Conservation (phyloP, 2,797 vertebrate genomes). For the Gorsachius magnificus region DNA sequence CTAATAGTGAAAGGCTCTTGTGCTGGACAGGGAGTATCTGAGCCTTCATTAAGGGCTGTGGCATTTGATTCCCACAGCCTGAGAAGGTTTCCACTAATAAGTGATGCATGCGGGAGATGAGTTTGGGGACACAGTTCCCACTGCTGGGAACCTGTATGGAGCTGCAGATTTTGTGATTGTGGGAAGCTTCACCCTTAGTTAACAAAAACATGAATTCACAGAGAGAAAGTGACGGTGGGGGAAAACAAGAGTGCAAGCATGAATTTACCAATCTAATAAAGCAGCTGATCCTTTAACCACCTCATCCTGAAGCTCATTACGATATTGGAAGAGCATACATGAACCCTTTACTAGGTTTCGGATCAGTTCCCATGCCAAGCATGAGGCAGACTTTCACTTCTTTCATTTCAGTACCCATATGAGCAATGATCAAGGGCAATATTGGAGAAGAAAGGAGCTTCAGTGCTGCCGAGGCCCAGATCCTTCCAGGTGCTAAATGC, state of each 20-base stretch:
- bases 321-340: not conserved
- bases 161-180: not conserved
- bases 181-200: not conserved
- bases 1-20: not conserved
- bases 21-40: not conserved
- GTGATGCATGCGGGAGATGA: not conserved
- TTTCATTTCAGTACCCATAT: not conserved
- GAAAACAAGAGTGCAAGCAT: not conserved
- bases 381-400: rapidly evolving
- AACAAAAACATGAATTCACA: not conserved
- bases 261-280: not conserved
- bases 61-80: not conserved
- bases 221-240: not conserved
- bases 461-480: not conserved
- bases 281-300: not conserved
- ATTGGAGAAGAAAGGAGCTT: not conserved
- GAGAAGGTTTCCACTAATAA: not conserved
- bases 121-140: not conserved
- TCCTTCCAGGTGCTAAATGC: not conserved
- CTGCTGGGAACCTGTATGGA: not conserved
- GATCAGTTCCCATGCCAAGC: not conserved
- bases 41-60: not conserved
- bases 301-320: not conserved
- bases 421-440: not conserved
- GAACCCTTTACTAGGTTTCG: not conserved